A percentile compares a stretch with the other conserved stretches of the same genome.
Conservation (phyloP, 2,113 vertebrate species). For the Gasterosteus aculeatus region DNA sequence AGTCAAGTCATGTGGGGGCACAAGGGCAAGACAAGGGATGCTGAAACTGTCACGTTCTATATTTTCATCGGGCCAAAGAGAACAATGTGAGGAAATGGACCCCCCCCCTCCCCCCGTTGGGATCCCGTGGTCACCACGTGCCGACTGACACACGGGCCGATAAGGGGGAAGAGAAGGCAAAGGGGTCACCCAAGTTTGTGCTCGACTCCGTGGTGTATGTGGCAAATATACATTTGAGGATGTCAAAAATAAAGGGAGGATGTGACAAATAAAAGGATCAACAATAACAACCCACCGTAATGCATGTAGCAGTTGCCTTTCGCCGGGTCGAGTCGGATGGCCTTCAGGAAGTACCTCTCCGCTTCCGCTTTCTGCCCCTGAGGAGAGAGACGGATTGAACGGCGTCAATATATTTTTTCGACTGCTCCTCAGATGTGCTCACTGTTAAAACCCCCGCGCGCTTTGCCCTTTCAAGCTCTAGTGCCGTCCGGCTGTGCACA, state of each 20-base stretch:
- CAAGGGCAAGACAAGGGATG: background rate
- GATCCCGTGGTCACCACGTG: background rate
- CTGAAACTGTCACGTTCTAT: slow-evolving; percentile 38
- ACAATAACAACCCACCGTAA: slow-evolving; percentile 86
- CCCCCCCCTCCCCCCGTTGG: background rate
- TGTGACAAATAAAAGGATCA: slow-evolving; percentile 12
- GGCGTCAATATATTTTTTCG: slow-evolving; percentile 61
- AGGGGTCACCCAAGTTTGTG: slow-evolving; percentile 52
- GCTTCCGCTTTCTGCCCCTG: slow-evolving; percentile 96
- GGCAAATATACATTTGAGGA: slow-evolving; percentile 17
- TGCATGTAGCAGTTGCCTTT: slow-evolving; percentile 99
- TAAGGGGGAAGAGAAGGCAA: slow-evolving; percentile 19
- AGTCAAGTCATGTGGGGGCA: background rate
- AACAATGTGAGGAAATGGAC: slow-evolving; percentile 66
- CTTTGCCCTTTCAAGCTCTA: no score
- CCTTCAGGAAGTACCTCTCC: slow-evolving; percentile 95
- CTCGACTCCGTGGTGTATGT: background rate
- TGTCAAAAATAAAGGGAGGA: slow-evolving; percentile 21
- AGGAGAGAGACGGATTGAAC: slow-evolving; percentile 68
- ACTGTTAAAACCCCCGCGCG: slow-evolving; percentile 53
- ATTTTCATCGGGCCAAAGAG: slow-evolving; percentile 23
- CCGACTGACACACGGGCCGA: slow-evolving; percentile 1
- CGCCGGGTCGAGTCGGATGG: slow-evolving; percentile 94
- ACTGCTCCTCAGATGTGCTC: slow-evolving; percentile 43
- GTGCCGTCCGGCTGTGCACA: slow-evolving; percentile 45